Evolutionary conservation across 2,888 invertebrate genomes (phyloP).

Genomic region (Stramonita haemastoma): DNA sequence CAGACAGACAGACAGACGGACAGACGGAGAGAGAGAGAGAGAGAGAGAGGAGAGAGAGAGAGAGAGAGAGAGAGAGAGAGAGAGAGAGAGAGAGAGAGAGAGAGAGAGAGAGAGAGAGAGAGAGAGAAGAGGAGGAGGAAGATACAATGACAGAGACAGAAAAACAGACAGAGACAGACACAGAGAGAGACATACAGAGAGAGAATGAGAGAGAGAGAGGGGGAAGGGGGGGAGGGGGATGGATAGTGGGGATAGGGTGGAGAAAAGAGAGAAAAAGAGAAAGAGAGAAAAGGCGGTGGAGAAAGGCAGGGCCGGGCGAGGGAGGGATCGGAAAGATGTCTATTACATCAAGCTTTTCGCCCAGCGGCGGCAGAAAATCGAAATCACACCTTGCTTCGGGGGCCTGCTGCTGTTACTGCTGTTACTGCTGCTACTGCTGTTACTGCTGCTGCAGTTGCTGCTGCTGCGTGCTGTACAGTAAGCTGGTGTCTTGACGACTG

Average conservation of each 20-base stretch:
- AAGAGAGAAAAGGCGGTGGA: background rate
- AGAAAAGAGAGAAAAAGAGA: background rate
- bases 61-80: background rate
- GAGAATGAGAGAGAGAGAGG: background rate
- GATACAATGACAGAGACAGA: background rate
- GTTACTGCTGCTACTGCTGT: background rate
- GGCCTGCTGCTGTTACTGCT: background rate
- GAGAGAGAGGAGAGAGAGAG: background rate
- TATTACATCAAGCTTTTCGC: slow-evolving; percentile 27
- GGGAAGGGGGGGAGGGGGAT: background rate
- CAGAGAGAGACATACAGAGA: slow-evolving; percentile 3
- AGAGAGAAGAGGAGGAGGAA: too few species aligned
- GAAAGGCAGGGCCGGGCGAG: background rate
- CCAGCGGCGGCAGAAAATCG: slow-evolving; percentile 25
- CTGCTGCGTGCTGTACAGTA: background rate
- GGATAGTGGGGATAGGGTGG: background rate
- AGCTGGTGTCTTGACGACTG: slow-evolving; percentile 10
- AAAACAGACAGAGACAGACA: background rate
- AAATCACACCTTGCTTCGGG: slow-evolving; percentile 25
- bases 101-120: background rate
- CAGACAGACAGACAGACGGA: slow-evolving; percentile 19
- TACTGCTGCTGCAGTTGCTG: background rate
- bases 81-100: background rate
- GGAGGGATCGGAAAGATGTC: slow-evolving; percentile 17
- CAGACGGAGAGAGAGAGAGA: background rate